Conservation (phyloP, 2,113 vertebrate genomes). For the Albula glossodonta region DNA sequence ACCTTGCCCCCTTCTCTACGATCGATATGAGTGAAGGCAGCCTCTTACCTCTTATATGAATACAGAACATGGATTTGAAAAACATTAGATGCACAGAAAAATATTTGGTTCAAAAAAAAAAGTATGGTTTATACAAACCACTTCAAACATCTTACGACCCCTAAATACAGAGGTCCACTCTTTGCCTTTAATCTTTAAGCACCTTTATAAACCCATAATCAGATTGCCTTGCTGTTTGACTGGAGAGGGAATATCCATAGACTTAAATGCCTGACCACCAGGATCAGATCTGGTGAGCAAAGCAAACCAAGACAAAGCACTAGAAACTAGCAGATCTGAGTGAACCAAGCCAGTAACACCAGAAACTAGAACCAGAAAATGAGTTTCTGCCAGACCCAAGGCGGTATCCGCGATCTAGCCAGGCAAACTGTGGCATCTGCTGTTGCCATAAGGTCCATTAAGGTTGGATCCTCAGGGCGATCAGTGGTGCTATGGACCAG, state of each 20-base stretch:
- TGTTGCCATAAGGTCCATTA: background rate
- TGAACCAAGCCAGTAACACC: background rate
- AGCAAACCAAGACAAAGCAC: too few relatives aligned
- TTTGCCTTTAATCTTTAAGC: background rate
- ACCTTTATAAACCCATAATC: background rate
- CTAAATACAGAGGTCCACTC: background rate
- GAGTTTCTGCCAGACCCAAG: background rate
- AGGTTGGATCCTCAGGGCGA: background rate
- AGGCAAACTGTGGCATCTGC: background rate
- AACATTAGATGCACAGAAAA: background rate
- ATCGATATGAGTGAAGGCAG: background rate
- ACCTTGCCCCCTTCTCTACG: background rate
- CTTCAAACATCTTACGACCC: background rate
- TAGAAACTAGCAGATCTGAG: background rate
- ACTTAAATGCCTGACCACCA: background rate
- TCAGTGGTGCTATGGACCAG: background rate
- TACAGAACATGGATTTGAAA: background rate
- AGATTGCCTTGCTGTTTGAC: background rate
- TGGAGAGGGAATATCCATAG: background rate
- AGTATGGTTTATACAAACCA: background rate
- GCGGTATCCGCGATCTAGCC: background rate
- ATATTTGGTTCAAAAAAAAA: background rate
- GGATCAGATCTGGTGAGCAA: background rate
- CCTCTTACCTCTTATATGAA: background rate
- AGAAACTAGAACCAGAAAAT: background rate